Base-by-base conservation (phyloP, 1,140 invertebrate species). In the Drosophila lacertosa region DNA sequence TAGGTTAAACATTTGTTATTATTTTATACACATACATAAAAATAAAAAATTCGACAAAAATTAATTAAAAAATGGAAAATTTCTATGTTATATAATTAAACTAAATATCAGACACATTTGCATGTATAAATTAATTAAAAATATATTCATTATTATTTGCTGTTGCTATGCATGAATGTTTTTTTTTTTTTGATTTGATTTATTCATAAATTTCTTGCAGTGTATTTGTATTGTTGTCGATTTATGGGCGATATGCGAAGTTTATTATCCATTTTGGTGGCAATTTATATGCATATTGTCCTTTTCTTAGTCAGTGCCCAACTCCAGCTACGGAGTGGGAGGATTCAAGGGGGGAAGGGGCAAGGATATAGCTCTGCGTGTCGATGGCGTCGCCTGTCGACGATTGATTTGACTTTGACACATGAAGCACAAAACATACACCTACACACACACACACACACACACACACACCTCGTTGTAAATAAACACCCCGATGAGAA, bases 251-350 rank as follows among this genome's bases (percentile, higher is more conserved):
- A 57, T 59, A 86, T 75, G 67, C 74, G 58, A 86, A 64, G 59
- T 64, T 74, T 69, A 80, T 79, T 84, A 83, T 68, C 67, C 72
- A 80, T 83, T 84, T 76, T 67, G 77, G 57, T 47, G 60, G 67
- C 67, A 70, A 70, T 64, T 63, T 71, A 81, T 88, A 81, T 84
- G 77, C 81, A 84, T 88, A 88, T 81, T 75, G 58, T 53, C 33
- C 71, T 76, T 74, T 76, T 74, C 39, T 44, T 53, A 59, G 68
- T 42, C 50, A 39, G 24, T 44, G 22, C 47, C 29, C 26, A 45
- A 16, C 40, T 45, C 16, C 55, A 11, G 4, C 10, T 2, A 2
- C 5, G 33, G 10, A 44, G 4, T 3, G 20, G 18, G 11, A 20
- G 18, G 11, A 22, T 50, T 29, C 26, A 51, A 16, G 11, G 13